Conservation (phyloP, 2,113 vertebrate species). For the Brienomyrus longianalis region DNA sequence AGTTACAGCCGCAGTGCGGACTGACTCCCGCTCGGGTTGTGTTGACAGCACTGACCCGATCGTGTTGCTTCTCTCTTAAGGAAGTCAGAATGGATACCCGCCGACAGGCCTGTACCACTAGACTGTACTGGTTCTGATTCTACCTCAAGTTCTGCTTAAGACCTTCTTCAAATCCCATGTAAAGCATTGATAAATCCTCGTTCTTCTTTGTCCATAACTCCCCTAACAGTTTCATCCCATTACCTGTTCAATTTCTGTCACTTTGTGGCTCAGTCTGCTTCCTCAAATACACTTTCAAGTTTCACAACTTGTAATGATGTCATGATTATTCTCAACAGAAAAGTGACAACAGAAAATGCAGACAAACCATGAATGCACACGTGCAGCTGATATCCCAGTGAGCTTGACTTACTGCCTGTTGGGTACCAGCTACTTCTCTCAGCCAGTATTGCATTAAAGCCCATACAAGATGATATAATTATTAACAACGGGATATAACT, state of each 20-base stretch:
- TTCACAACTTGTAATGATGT: background rate
- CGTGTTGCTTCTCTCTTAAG: background rate
- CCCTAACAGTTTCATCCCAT: background rate
- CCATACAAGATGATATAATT: background rate
- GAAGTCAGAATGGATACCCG: background rate
- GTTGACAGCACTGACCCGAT: background rate
- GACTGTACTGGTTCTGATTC: background rate
- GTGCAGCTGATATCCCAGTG: background rate
- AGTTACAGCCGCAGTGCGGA: background rate
- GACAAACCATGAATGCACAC: background rate
- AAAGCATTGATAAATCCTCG: background rate
- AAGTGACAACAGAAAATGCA: background rate
- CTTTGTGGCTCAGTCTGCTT: background rate
- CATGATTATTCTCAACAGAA: background rate
- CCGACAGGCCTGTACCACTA: background rate
- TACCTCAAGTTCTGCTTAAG: background rate
- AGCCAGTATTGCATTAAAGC: background rate
- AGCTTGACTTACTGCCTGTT: background rate
- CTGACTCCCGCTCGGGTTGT: background rate
- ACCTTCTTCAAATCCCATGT: background rate
- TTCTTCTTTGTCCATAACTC: background rate
- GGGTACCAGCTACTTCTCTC: background rate
- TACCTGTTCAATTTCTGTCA: background rate
- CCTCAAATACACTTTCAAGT: background rate
- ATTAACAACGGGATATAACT: background rate